Conservation (phyloP, 2,797 vertebrate species). For the Molothrus ater region DNA sequence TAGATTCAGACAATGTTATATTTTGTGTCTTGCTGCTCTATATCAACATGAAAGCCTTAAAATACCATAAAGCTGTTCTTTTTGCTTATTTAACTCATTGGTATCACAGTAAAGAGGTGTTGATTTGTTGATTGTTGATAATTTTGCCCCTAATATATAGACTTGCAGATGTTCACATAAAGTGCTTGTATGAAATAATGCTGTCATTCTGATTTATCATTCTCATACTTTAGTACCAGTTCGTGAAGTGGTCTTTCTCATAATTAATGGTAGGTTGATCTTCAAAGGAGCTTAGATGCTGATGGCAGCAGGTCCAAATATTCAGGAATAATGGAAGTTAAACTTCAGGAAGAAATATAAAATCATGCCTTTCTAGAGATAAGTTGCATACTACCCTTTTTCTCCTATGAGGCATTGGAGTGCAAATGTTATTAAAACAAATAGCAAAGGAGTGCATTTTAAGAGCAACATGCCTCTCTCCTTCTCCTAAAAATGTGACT, state of each 20-base stretch:
- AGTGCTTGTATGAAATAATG: neutral
- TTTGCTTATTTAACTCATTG: neutral
- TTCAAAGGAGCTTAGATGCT: neutral
- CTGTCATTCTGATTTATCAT: neutral
- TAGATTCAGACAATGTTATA: neutral
- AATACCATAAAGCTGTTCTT: neutral
- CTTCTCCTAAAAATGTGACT: conserved; percentile 19
- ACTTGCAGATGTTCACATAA: neutral
- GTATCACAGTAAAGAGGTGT: neutral
- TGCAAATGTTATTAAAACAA: conserved; percentile 51
- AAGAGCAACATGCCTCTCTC: conserved; percentile 12
- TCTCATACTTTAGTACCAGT: neutral
- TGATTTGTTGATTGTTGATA: neutral
- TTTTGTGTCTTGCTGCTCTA: neutral
- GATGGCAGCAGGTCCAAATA: neutral
- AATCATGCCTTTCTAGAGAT: neutral
- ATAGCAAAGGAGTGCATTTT: conserved; percentile 9
- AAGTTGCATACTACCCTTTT: neutral
- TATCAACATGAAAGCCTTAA: neutral
- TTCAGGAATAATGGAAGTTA: neutral
- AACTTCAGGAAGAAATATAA: neutral
- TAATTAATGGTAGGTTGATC: neutral
- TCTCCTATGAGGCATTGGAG: neutral
- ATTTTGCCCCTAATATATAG: neutral
- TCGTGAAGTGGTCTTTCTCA: neutral